These are phyloP conservation scores for Cyrtonyx montezumae DNA, from an alignment of 2,113 vertebrate species.

Conservation along the genomic window DNA sequence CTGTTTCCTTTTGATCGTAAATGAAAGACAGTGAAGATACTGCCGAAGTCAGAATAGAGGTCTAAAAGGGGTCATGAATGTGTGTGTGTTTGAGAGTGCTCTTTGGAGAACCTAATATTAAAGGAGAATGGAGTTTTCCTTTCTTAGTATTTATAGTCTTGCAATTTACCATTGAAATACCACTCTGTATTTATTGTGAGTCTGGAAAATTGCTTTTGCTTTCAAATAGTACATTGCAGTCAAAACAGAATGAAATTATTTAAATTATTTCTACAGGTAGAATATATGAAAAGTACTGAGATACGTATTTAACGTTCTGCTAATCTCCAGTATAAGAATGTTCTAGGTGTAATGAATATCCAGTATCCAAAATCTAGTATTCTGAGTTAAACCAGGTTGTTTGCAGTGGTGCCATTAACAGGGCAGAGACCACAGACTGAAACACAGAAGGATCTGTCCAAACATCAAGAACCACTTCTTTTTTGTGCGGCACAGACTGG, in stretches of 20 bases:
- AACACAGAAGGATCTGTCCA: background rate
- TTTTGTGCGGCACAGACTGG: no score
- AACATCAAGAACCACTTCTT: background rate
- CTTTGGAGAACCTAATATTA: background rate
- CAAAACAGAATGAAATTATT: background rate
- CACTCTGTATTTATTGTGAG: background rate
- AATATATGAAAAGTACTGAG: background rate
- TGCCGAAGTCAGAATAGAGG: background rate
- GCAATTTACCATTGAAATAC: background rate
- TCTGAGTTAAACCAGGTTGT: background rate
- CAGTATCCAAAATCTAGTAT: background rate
- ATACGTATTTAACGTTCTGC: background rate
- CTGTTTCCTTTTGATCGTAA: background rate
- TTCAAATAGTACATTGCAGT: background rate
- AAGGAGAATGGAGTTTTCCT: background rate
- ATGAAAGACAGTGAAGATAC: background rate
- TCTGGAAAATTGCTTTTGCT: background rate
- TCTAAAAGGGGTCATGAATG: background rate
- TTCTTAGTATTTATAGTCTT: background rate
- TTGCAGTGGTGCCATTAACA: background rate
- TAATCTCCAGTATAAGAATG: background rate
- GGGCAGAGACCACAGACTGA: background rate
- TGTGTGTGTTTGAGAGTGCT: background rate
- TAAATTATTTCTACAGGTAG: background rate
- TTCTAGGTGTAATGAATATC: background rate